Evolutionary conservation across 2,888 invertebrate genomes (phyloP).

Genomic region (Osmoderma eremita): DNA sequence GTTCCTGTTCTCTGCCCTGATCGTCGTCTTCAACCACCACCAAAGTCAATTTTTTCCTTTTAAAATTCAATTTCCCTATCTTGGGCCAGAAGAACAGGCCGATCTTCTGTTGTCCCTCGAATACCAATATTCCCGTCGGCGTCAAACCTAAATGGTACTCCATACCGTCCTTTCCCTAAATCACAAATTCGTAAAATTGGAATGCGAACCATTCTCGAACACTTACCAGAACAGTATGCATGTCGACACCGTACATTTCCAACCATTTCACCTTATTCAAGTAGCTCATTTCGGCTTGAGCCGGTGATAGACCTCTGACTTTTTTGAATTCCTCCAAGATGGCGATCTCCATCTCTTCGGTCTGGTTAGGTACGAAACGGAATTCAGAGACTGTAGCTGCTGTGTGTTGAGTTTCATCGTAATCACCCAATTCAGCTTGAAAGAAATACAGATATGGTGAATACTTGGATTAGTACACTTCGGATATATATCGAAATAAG

Average conservation of each 20-base stretch:
- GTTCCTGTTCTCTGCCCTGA: conserved; percentile 95
- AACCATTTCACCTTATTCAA: conserved; percentile 94
- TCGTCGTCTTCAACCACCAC: conserved; percentile 99
- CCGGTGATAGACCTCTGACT: conserved; percentile 88
- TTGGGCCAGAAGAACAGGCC: conserved; percentile 99
- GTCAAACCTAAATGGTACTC: conserved; percentile 97
- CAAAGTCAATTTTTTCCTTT: conserved; percentile 95
- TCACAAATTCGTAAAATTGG: conserved; percentile 46
- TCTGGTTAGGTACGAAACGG: conserved; percentile 95
- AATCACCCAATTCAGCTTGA: conserved; percentile 96
- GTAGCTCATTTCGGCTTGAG: conserved; percentile 94
- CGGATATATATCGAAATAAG: conserved; percentile 45
- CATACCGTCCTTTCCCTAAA: conserved; percentile 91
- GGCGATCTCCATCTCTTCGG: conserved; percentile 95
- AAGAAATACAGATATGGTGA: background rate
- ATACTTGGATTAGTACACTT: background rate
- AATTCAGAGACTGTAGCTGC: conserved; percentile 99
- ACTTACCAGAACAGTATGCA: conserved; percentile 90
- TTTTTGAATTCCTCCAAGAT: conserved; percentile 93
- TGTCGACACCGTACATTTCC: conserved; percentile 99
- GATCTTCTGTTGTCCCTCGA: conserved; percentile 96
- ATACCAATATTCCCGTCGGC: conserved; percentile 97
- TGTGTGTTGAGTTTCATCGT: conserved; percentile 89
- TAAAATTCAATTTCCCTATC: conserved; percentile 97
- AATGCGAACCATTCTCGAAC: background rate